Percentiles rank a stretch among this genome's conserved stretches.
These are phyloP conservation scores for Turdus rufiventris DNA, from an alignment of 2,113 vertebrate genomes.

Conservation along the genomic window DNA sequence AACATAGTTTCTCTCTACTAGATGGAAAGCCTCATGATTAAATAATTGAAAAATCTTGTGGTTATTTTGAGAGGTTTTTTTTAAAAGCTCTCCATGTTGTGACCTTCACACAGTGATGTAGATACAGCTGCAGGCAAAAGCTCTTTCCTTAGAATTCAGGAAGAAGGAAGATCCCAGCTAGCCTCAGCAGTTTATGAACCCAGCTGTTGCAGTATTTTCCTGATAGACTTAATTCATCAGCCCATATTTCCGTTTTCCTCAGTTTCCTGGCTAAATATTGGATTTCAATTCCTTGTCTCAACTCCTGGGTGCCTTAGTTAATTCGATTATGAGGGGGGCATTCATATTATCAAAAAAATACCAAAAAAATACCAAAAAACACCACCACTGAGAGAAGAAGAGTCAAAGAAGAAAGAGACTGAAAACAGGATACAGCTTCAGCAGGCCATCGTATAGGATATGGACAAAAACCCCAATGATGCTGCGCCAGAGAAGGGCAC, in stretches of 20 bases:
- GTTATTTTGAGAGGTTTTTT: neutral
- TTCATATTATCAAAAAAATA: neutral
- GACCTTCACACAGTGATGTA: neutral
- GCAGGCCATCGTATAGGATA: accelerated
- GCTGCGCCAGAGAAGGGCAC: neutral
- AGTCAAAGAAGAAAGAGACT: neutral
- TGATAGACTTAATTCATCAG: neutral
- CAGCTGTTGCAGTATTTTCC: neutral
- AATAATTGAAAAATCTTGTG: constrained; percentile 36
- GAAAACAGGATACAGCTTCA: neutral
- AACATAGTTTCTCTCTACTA: neutral
- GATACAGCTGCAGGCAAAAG: neutral
- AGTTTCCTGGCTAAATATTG: neutral
- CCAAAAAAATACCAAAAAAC: neutral
- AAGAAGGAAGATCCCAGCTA: neutral
- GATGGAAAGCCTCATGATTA: constrained; percentile 3
- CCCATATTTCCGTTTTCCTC: neutral
- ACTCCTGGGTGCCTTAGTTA: neutral
- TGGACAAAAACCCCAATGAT: neutral
- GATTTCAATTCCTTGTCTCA: neutral
- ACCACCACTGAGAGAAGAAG: too few species aligned
- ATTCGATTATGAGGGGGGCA: accelerated
- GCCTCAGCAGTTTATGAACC: neutral
- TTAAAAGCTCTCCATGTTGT: neutral
- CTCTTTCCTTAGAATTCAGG: neutral